A percentile compares a stretch with the other conserved stretches of the same genome.
These are phyloP conservation scores for Pogonocichla stellata DNA, from an alignment of 2,113 vertebrate species.

Conservation along the genomic window DNA sequence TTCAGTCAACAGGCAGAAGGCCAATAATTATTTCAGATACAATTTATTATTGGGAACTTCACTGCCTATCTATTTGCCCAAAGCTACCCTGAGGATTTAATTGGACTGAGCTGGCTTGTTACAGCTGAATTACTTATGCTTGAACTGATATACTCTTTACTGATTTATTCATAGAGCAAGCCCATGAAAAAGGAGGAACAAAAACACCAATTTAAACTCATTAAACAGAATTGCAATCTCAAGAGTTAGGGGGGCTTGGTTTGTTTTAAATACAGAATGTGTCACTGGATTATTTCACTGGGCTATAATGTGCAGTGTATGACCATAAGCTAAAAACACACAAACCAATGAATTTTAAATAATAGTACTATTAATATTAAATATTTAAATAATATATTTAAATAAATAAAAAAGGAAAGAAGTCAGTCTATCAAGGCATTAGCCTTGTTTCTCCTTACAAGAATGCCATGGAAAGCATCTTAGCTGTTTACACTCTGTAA, in stretches of 20 bases:
- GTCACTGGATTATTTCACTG: background rate
- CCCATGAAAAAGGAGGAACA: background rate
- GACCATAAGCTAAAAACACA: background rate
- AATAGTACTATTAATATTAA: background rate
- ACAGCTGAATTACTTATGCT: slow-evolving; percentile 37
- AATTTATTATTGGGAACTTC: background rate
- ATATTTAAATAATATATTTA: background rate
- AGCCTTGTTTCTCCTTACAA: background rate
- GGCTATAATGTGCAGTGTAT: background rate
- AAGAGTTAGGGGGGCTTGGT: background rate
- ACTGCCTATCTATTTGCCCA: background rate
- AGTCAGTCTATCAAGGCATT: background rate
- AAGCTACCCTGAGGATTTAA: slow-evolving; percentile 49
- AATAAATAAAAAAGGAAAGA: background rate
- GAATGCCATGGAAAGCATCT: background rate
- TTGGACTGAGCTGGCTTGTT: slow-evolving; percentile 39
- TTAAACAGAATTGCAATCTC: background rate
- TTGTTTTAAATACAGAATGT: background rate
- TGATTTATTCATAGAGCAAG: slow-evolving; percentile 40
- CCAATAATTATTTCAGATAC: background rate
- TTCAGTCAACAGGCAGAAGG: background rate
- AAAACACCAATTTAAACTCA: background rate
- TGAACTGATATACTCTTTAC: slow-evolving; percentile 18
- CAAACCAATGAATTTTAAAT: background rate
- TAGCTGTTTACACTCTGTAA: background rate